Evolutionary conservation across 2,113 vertebrate genomes (phyloP), one percentile per base, ranked within the genome.

Genomic region (Zosterops hypoxanthus): DNA sequence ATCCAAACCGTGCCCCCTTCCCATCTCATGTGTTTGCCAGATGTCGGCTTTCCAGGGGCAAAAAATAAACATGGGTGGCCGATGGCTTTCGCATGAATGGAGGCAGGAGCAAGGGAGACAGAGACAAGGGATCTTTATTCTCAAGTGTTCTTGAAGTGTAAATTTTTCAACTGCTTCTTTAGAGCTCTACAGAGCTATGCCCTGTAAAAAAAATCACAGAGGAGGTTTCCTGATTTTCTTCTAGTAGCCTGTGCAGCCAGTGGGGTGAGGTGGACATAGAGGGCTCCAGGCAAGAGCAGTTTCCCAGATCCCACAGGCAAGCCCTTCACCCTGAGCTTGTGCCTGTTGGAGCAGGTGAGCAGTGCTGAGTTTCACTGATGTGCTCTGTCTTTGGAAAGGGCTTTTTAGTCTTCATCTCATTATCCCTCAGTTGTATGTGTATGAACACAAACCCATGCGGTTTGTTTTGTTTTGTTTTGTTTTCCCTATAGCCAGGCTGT

Each of bases 121-220:
- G 71, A 85, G 55, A 87, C 73, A 95, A 82, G 66, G 42, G 26
- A 76, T 59, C 70, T 80, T 95, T 94, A 56, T 79, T 86, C 65
- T 79, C 13, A 68, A 90, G 23, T 50, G 31, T 60, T 52, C 76
- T 82, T 86, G 81, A 95, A 97, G 34, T 91, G 77, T 64, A 87
- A 75, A 96, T 82, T 72, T 89, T 70, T 34, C 18, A 76, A 42
- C 49, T 42, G 39, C 20, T 70, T 41, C 41, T 79, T 72, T 36
- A 22, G 59, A 78, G 11, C 47, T 28, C 59, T 42, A n/a, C 42
- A 52, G 63, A 86, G 42, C 47, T 19, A 1, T 9, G 14, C 23
- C 78, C 47, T 88, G n/a, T 90, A 11, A 44, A 76, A 34, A 47
- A 34, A 47, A 66, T 34, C 33, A 23, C 21, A 41, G 46, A 49